Evolutionary conservation across 2,888 invertebrate genomes (phyloP), one percentile per base, ranked within the genome.

Genomic region (Eulithis prunata): DNA sequence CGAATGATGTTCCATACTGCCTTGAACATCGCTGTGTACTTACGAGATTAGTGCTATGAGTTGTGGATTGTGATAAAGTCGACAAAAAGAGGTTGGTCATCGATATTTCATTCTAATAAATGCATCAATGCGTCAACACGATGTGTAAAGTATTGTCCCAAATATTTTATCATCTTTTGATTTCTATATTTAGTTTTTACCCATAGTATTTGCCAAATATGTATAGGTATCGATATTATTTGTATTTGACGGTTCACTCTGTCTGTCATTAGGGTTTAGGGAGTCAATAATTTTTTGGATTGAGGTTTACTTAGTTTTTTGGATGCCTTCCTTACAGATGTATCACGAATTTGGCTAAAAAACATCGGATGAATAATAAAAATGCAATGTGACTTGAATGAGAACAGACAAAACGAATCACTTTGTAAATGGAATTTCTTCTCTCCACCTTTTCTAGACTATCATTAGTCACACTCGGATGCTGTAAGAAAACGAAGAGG

Each of bases 401-500:
- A 13, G 60, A 53, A 60, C 41, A 32, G 58, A 36, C 38, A 12
- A 51, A 55, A 62, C 28, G 55, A 56, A 62, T 47, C 55, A 45
- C 13, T 55, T 28, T 2, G 41, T 49, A 55, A 64, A 60, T 64
- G 52, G 51, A 51, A 60, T 56, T 57, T 60, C 32, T 41, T 59
- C 13, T 45, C 43, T 56, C 52, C 51, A 64, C 56, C 45, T 66
- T 57, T 54, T 38, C 51, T 36, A 51, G 57, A 64, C 52, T 47
- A 59, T 61, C 64, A 59, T 68, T 68, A 62, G 57, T 66, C 53
- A 57, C 51, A 61, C 63, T 70, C 74, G 66, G 73, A 75, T 71
- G 70, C 70, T 77, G 75, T 77, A 72, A 75, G 69, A 61, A 70
- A 78, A 72, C 75, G 75, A 77, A 80, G 75, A 72, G 79, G 77